Evolutionary conservation across 2,113 vertebrate species (phyloP), one percentile per base, ranked within the genome.

Genomic region (Cyrtonyx montezumae): DNA sequence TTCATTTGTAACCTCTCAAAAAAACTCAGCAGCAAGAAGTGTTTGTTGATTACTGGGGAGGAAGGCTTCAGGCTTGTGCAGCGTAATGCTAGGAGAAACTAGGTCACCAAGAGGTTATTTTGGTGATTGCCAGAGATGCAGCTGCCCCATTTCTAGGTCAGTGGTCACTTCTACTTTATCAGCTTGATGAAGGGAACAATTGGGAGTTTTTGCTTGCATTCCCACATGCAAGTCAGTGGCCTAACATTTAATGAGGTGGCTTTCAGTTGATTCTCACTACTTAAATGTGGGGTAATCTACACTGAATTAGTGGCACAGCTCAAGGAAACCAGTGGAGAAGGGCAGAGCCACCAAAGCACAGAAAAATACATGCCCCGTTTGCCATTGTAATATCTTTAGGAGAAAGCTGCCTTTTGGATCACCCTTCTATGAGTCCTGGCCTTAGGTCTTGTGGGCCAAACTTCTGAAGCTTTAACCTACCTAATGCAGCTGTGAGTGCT

Each of bases 61-160:
- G 49, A 56, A 91, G 78, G 80, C 81, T 12, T 62, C 68, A 51
- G 0, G 11, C 65, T 69, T 26, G 49, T 46, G 78, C 81, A 74
- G 84, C 19, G 5, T 2, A 84, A 89, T 77, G 78, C 63, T 25
- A 48, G 32, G 34, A 92, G 87, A 92, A 96, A 95, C 76, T 94
- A 76, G 94, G 94, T 93, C 96, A 95, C 22, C 20, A 23, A 49
- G 75, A 91, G 76, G 59, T 59, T 93, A 61, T 51, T 88, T 67
- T 70, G 77, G 91, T 26, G 46, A 20, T 1, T 23, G 87, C 79
- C 92, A 79, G 92, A 76, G 75, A 80, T 37, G 87, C 94, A 96
- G 91, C 91, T 87, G 91, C 87, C 0, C 0, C 61, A 74, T 96
- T 96, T 96, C 95, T 94, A 93, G 93, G 89, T 96, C 95, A 95